Evolutionary conservation across 2,113 vertebrate genomes (phyloP).

Genomic region (Perca fluviatilis): DNA sequence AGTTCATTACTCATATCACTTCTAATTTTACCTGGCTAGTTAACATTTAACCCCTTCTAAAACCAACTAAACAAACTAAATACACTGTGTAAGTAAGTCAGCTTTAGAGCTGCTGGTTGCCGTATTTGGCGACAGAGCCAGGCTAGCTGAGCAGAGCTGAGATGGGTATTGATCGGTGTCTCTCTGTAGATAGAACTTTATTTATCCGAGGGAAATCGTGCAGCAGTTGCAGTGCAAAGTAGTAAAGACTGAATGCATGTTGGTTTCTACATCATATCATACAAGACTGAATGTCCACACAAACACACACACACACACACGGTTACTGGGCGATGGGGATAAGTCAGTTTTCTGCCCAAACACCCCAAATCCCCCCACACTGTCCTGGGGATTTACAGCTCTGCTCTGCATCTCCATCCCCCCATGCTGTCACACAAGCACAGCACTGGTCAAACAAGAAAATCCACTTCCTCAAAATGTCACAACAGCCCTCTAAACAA

Average conservation of each 20-base stretch:
- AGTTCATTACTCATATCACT: too few relatives aligned
- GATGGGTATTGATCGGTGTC: neutral
- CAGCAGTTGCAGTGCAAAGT: too few relatives aligned
- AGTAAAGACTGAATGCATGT: neutral
- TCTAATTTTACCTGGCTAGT: too few relatives aligned
- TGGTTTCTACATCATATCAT: conserved; percentile 9
- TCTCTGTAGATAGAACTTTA: neutral
- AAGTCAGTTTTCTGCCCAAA: conserved; percentile 71
- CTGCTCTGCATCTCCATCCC: conserved; percentile 55
- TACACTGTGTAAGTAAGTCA: neutral
- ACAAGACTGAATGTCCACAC: conserved; percentile 4
- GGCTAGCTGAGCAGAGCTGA: neutral
- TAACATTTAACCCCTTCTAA: neutral
- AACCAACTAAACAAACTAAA: neutral
- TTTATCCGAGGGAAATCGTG: neutral
- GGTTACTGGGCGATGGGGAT: conserved; percentile 55
- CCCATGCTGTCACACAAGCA: conserved; percentile 50
- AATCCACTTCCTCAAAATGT: conserved; percentile 75
- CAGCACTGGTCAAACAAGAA: conserved; percentile 71
- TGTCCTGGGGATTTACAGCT: conserved; percentile 68
- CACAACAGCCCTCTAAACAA: conserved; percentile 71
- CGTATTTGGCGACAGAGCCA: neutral
- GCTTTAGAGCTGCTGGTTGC: neutral
- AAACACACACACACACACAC: neutral
- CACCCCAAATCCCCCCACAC: conserved; percentile 59